A percentile compares a stretch with the other conserved stretches of the same genome.
phyloP scores from a whole-genome alignment of 2,797 vertebrate genomes.

The Pseudopleuronectes americanus region DNA sequence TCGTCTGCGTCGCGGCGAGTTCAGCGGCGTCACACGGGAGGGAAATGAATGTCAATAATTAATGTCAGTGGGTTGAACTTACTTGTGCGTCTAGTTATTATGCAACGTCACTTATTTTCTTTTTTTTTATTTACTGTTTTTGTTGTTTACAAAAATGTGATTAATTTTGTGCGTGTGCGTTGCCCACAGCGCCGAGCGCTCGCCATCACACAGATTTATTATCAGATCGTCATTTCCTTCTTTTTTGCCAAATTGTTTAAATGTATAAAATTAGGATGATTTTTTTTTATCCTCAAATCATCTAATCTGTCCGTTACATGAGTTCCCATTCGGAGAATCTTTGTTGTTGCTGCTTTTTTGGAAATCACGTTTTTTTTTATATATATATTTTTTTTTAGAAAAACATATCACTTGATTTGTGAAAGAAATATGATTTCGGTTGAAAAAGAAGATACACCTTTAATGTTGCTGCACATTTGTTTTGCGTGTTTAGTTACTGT shows the following conservation, averaged over 20 bases:
- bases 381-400: conserved; percentile 22
- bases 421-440: conserved; percentile 11
- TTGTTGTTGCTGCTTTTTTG: conserved; percentile 52
- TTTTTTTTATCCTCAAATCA: conserved; percentile 15
- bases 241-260: conserved; percentile 65
- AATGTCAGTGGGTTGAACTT: conserved; percentile 70
- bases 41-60: conserved; percentile 80
- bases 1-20: conserved; percentile 59
- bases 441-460: background rate
- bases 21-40: conserved; percentile 28
- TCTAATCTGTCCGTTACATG: conserved; percentile 31
- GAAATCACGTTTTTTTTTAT: conserved; percentile 9
- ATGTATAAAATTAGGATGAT: conserved; percentile 23
- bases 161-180: conserved; percentile 57
- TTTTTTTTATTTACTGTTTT: conserved; percentile 52
- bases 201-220: conserved; percentile 32
- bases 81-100: conserved; percentile 78
- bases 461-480: conserved; percentile 20
- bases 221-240: conserved; percentile 4
- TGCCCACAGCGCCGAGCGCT: conserved; percentile 78
- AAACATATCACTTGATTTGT: conserved; percentile 60
- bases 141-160: conserved; percentile 74
- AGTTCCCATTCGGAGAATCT: conserved; percentile 29
- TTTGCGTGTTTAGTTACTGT: conserved; percentile 12
- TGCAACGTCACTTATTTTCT: conserved; percentile 72